phyloP scores from a whole-genome alignment of 1,140 invertebrate species.

The Diuraphis noxia region DNA sequence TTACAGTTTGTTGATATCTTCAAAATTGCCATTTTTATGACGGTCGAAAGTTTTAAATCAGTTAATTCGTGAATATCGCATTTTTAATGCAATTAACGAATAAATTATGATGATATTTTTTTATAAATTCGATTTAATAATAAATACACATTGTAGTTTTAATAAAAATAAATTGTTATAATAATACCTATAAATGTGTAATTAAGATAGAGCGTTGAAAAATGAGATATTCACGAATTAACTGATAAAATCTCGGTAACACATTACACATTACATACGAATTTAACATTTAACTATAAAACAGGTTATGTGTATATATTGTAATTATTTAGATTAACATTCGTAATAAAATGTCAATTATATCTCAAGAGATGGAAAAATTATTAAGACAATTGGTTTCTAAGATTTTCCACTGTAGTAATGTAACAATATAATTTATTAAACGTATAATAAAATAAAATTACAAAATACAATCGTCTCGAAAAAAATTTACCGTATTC shows the following conservation, averaged over 20 bases:
- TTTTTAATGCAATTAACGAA: no score
- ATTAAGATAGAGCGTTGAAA: no score
- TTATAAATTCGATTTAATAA: no score
- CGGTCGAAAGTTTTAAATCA: no score
- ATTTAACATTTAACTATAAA: neutral
- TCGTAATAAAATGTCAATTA: neutral
- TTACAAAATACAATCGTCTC: neutral
- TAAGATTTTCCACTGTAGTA: neutral
- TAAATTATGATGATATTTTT: no score
- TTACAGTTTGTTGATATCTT: no score
- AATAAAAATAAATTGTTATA: no score
- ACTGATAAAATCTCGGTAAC: neutral
- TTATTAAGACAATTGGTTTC: neutral
- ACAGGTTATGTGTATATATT: neutral
- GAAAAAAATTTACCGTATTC: neutral
- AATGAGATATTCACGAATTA: no score
- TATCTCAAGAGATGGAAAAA: neutral
- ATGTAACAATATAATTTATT: neutral
- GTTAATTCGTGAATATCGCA: no score
- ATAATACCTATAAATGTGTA: no score
- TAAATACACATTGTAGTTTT: no score
- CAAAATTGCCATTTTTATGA: no score
- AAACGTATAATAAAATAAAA: neutral
- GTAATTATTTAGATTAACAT: neutral
- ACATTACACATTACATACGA: neutral